Conservation (phyloP, 2,888 invertebrate genomes). For the Athalia cordata region DNA sequence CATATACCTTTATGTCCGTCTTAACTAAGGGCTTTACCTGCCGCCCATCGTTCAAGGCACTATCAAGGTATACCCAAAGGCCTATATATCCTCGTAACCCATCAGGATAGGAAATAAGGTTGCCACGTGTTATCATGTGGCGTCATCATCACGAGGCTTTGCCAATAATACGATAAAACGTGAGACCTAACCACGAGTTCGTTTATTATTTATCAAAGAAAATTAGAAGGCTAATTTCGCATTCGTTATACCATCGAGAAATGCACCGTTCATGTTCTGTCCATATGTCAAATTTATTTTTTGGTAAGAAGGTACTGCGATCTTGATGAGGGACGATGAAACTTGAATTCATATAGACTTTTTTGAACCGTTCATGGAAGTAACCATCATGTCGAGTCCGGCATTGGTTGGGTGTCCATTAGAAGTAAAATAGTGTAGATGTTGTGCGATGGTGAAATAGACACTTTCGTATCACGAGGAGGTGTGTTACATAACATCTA, state of each 20-base stretch:
- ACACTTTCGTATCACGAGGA: constrained; percentile 4
- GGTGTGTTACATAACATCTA: neutral
- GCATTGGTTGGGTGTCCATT: too few relatives aligned
- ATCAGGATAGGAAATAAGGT: neutral
- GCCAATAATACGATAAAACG: neutral
- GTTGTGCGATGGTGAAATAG: neutral
- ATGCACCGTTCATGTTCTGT: too few relatives aligned
- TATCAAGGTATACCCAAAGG: neutral
- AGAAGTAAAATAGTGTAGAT: neutral
- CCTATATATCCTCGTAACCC: neutral
- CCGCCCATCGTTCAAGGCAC: neutral
- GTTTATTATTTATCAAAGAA: constrained; percentile 14
- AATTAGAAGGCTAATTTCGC: neutral
- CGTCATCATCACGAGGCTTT: neutral
- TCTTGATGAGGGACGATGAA: too few relatives aligned
- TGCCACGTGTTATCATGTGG: neutral
- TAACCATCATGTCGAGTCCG: too few relatives aligned
- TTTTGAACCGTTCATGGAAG: too few relatives aligned
- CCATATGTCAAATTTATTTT: too few relatives aligned
- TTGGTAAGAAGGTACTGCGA: too few relatives aligned
- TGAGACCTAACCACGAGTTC: neutral
- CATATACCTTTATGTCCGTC: too few relatives aligned
- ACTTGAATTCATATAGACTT: too few relatives aligned
- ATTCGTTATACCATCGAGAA: too few relatives aligned
- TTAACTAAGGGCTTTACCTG: neutral